Evolutionary conservation across 2,888 invertebrate genomes (phyloP).

Genomic region (Blastobasis lacticolella): DNA sequence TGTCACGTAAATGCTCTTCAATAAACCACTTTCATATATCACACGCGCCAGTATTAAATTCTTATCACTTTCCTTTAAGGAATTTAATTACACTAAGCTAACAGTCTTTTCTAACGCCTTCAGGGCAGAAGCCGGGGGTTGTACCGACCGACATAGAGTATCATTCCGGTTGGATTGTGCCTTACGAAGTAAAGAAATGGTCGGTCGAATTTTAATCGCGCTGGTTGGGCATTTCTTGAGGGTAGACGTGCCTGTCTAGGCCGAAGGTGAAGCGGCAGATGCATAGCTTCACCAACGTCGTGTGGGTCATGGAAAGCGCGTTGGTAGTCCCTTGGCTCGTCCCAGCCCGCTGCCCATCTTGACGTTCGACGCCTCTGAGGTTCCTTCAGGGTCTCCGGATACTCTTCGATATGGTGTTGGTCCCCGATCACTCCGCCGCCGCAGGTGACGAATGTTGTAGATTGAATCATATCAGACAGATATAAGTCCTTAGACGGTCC

Average conservation of each 20-base stretch:
- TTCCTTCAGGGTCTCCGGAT: slow-evolving; percentile 78
- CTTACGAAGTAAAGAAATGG: slow-evolving; percentile 92
- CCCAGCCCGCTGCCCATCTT: slow-evolving; percentile 65
- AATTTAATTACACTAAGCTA: slow-evolving; percentile 59
- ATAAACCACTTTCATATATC: slow-evolving; percentile 50
- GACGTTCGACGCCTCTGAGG: slow-evolving; percentile 49
- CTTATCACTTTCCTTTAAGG: slow-evolving; percentile 68
- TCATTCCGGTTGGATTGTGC: slow-evolving; percentile 93
- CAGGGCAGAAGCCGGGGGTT: slow-evolving; percentile 87
- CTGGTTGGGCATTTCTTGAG: slow-evolving; percentile 76
- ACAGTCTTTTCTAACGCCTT: slow-evolving; percentile 60
- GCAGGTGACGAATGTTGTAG: slow-evolving; percentile 88
- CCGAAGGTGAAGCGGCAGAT: slow-evolving; percentile 79
- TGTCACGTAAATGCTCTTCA: slow-evolving; percentile 66
- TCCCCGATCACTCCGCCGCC: slow-evolving; percentile 82
- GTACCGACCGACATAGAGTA: slow-evolving; percentile 90
- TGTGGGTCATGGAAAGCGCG: slow-evolving; percentile 81
- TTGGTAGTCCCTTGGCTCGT: slow-evolving; percentile 77
- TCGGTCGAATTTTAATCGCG: slow-evolving; percentile 86
- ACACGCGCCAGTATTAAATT: slow-evolving; percentile 53
- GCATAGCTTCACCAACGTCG: slow-evolving; percentile 64
- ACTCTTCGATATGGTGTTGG: slow-evolving; percentile 86
- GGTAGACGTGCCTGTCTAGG: slow-evolving; percentile 83
- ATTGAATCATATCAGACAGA: slow-evolving; percentile 88
- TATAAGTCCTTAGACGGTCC: slow-evolving; percentile 85